Evolutionary conservation across 35 echinoderm and acorn worm genomes (phyloP), one percentile per base, ranked within the genome.

Genomic region (Acanthaster planci): DNA sequence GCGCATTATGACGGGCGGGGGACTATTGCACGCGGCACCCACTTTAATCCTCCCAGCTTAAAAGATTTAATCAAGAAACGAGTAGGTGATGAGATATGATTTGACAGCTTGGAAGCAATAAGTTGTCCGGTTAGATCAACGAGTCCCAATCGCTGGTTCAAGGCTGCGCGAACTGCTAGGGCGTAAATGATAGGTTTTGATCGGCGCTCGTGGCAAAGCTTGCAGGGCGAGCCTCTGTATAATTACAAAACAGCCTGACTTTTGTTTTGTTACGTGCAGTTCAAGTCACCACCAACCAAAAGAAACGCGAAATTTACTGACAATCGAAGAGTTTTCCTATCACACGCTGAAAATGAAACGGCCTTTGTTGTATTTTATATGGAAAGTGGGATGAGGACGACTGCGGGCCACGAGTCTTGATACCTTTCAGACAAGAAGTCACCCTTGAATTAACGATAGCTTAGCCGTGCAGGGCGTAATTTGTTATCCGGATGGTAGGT

Each of bases 71-170:
- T 72, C 64, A 72, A 72, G 64, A 72, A 72, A 72, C 29, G 64
- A 72, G 64, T 72, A 31, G 34, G 64, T 72, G 64, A 72, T 72
- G 64, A 72, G 64, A 72, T 72, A 72, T 72, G 64, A 72, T 72
- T 72, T 72, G 64, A 72, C 64, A 72, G 64, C 26, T 72, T 72
- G 64, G 64, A 72, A 72, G 64, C 64, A 72, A 72, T 72, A 72
- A 72, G 64, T 72, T 72, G 64, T 72, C 64, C 12, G 64, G 19
- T 31, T 72, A 72, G 64, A 72, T 72, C 64, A 72, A 34, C 64
- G 64, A 29, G 26, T 72, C 64, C 2, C 26, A 72, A 26, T 34
- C 64, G 26, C 26, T 31, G 64, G 64, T 72, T 72, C 64, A 72
- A 72, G 64, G 64, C 64, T 72, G 34, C 64, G 9, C 30, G 64